Evolutionary conservation across 2,888 invertebrate species (phyloP), one percentile per base, ranked within the genome.

Genomic region (Tenthredo scrophulariae): DNA sequence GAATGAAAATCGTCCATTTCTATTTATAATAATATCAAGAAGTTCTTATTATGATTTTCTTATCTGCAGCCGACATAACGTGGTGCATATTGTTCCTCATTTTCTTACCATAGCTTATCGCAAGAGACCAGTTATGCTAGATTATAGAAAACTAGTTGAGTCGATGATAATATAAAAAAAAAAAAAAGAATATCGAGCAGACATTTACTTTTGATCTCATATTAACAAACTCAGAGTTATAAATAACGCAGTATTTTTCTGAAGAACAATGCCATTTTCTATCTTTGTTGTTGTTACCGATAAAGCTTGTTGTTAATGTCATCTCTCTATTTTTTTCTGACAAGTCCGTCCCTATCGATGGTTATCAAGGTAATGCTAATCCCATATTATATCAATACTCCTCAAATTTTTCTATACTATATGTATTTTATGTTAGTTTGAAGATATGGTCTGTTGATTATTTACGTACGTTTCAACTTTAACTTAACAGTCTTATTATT

Each of bases 261-360:
- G 67, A 50, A 29, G 88, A 89, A 88, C 90, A 89, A 91, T 91
- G 89, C 89, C 54, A 90, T 91, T 91, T 22, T 90, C 90, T 92
- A 92, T 92, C 91, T 92, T 90, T 91, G 91, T 92, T 92, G 91
- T 90, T 91, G 89, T 91, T 90, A 92, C 90, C 92, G 91, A 92
- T 92, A 89, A 92, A 92, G 92, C 92, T 92, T 92, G 92, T 92
- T 92, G 92, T 92, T 92, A 92, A 92, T 92, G 92, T 93, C 92
- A 92, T 93, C 92, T 93, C 93, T 93, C 93, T 94, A 92, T 93
- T 93, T 93, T 93, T 94, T 93, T 93, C 93, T 93, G 92, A 93
- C 93, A 92, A 93, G 93, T 93, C 93, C 93, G 93, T 93, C 94
- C 93, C 93, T 93, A 93, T 93, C 93, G 94, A 93, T 93, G 94